A percentile compares a stretch with the other conserved stretches of the same genome.
Conservation (phyloP, 2,888 invertebrate genomes). For the Sepioteuthis lessoniana region DNA sequence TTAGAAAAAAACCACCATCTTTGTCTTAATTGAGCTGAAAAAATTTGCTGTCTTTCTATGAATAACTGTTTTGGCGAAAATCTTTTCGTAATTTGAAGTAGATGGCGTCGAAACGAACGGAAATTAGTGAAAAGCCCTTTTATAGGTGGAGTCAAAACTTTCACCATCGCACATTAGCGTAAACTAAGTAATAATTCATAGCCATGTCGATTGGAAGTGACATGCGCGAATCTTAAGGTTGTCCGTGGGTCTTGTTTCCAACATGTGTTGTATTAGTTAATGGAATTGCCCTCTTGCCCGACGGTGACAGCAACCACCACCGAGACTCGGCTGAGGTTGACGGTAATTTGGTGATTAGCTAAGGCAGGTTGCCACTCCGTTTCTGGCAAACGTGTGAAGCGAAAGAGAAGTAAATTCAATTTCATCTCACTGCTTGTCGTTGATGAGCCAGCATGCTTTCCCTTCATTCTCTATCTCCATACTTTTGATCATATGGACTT, state of each 20-base stretch:
- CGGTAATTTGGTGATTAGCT: not conserved
- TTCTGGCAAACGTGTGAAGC: not conserved
- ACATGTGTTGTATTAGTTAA: not conserved
- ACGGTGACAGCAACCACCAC: not conserved
- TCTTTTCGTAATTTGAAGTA: not conserved
- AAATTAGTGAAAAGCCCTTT: too few species aligned
- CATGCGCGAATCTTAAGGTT: not conserved
- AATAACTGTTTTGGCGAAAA: not conserved
- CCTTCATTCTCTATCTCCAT: not conserved
- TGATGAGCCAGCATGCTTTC: not conserved
- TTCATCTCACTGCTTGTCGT: not conserved
- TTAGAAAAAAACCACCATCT: not conserved
- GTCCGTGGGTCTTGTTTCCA: slow-evolving; percentile 16
- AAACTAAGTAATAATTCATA: not conserved
- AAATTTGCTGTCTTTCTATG: not conserved
- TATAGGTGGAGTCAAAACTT: not conserved
- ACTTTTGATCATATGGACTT: too few species aligned
- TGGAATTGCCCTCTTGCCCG: not conserved
- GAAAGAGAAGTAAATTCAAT: not conserved
- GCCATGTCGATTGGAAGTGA: not conserved
- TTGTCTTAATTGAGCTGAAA: not conserved
- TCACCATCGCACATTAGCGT: not conserved
- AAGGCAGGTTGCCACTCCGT: slow-evolving; percentile 18
- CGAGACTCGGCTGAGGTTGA: not conserved
- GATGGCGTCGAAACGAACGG: not conserved